Base-by-base conservation (phyloP, 2,113 vertebrate genomes). In the Strix uralensis region DNA sequence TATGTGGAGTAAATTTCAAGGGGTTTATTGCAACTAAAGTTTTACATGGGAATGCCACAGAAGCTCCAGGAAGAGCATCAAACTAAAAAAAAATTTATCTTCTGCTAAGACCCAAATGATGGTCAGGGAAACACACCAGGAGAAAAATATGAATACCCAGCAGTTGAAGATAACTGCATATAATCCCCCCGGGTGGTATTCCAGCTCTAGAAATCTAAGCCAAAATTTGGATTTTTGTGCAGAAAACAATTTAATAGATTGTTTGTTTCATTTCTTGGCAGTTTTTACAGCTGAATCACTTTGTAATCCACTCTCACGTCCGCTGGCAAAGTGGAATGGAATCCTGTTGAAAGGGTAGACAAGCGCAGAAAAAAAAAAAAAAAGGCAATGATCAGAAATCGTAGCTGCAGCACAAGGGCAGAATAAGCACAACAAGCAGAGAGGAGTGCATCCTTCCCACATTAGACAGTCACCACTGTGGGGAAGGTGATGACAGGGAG, bases 391-490 rank as follows among this genome's bases (percentile, higher is more conserved):
- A 66, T 44, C 72, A 86, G 77, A 91, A 91, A 79, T 47, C 2
- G 0, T 26, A 59, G 36, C 16, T 84, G 2, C 23, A 81, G 44
- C 55, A 81, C 13, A 66, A 46, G 42, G 18, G 7, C 38, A 72
- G 75, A 86, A 57, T 19, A 66, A 91, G 67, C 19, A 30, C 0
- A 55, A 15, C 21, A 66, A 61, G 40, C 0, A 3, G 52, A 44
- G 47, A 78, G 23, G 34, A 65, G 21, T 17, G 18, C n/a, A 29
- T 49, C 47, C 55, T 57, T 70, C 51, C 51, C 15, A 22, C 0
- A 0, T 42, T 23, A 16, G 2, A 5, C 14, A 32, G 44, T 40
- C 73, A 84, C 29, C 2, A 0, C 13, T 0, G 1, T 0, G 4
- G 42, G 59, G 29, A 81, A 67, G 38, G 47, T 55, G 88, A 88